A percentile compares a stretch with the other conserved stretches of the same genome.
These are phyloP conservation scores for Cephus nigrinus DNA, from an alignment of 2,888 invertebrate genomes.

Conservation along the genomic window DNA sequence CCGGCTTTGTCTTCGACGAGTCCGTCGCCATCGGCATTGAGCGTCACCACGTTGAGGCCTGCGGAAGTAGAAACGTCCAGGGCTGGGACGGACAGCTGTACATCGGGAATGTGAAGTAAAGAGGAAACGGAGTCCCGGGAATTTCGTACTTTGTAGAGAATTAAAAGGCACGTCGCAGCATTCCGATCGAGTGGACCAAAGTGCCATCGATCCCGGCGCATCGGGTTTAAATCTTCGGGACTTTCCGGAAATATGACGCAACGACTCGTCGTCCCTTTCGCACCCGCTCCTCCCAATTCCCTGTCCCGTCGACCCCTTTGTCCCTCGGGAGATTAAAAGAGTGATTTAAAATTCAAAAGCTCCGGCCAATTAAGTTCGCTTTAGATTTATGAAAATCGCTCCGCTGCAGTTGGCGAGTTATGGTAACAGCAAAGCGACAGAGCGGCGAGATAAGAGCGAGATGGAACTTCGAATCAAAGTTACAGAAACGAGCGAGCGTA, in stretches of 20 bases:
- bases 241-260: neutral
- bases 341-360: constrained; percentile 38
- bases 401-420: neutral
- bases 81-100: neutral
- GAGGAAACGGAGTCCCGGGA: neutral
- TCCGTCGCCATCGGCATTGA: constrained; percentile 25
- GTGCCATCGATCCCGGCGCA: neutral
- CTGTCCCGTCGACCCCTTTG: neutral
- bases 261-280: neutral
- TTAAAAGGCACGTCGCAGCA: neutral
- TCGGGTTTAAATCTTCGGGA: neutral
- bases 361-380: constrained; percentile 29
- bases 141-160: neutral
- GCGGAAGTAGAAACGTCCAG: constrained; percentile 17
- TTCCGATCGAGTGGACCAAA: neutral
- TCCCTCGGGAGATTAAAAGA: neutral
- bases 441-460: neutral
- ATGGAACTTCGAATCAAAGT: constrained; percentile 21
- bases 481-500: constrained; percentile 18
- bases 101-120: neutral
- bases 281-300: neutral
- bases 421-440: neutral
- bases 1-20: constrained; percentile 24
- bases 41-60: constrained; percentile 1
- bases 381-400: constrained; percentile 39